A percentile compares a stretch with the other conserved stretches of the same genome.
phyloP scores from a whole-genome alignment of 2,888 invertebrate genomes.

The Pyrochroa serraticornis region DNA sequence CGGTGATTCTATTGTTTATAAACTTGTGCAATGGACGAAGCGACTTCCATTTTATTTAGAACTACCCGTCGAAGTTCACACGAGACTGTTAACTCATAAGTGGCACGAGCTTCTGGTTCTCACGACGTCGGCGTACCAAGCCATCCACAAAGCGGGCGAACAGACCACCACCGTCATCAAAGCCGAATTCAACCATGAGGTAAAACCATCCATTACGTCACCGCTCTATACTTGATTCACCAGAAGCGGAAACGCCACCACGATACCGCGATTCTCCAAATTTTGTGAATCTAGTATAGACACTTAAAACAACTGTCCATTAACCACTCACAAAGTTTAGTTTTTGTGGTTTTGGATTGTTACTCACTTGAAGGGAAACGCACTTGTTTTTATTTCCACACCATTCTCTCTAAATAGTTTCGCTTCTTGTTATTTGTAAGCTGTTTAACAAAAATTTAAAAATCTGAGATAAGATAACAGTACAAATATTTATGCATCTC shows the following conservation, averaged over 20 bases:
- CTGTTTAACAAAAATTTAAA: not conserved
- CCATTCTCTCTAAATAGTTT: no score
- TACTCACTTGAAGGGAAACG: no score
- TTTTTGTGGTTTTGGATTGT: no score
- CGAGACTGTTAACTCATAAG: slow-evolving; percentile 93
- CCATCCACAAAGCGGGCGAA: slow-evolving; percentile 68
- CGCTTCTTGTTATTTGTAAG: no score
- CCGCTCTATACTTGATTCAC: not conserved
- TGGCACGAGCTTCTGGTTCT: slow-evolving; percentile 97
- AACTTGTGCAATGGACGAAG: slow-evolving; percentile 99
- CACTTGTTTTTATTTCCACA: no score
- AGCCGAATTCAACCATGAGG: slow-evolving; percentile 87
- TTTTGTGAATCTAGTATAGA: no score
- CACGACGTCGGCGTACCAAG: slow-evolving; percentile 93
- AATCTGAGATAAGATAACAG: slow-evolving; percentile 21
- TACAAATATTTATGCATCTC: slow-evolving; percentile 30
- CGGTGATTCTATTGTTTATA: slow-evolving; percentile 97
- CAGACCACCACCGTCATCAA: slow-evolving; percentile 63
- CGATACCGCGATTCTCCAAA: not conserved
- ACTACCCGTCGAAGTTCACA: slow-evolving; percentile 94
- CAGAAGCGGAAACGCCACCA: not conserved
- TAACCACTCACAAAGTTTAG: no score
- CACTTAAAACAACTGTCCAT: no score
- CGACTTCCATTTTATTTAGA: slow-evolving; percentile 96
- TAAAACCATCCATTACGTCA: slow-evolving; percentile 54